Percentiles rank a stretch among this genome's conserved stretches.
phyloP scores from a whole-genome alignment of 2,797 vertebrate species.

The Onychomys arenicola region DNA sequence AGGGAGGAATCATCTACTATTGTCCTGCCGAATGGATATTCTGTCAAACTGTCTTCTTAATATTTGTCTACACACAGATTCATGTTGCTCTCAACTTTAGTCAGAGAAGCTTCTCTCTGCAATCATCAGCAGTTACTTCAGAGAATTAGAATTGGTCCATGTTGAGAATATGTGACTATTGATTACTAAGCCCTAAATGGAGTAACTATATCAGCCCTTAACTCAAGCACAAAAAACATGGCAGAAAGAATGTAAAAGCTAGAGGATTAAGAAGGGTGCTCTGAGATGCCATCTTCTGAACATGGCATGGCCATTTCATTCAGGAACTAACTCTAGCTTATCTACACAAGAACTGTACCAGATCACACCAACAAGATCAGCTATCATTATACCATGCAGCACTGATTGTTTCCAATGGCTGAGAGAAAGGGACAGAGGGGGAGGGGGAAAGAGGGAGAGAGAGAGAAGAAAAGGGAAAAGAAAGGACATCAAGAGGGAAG shows the following conservation, averaged over 20 bases:
- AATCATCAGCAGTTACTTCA: background rate
- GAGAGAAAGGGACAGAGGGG: too few species aligned
- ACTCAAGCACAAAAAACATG: background rate
- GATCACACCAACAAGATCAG: background rate
- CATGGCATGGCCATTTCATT: background rate
- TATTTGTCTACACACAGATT: background rate
- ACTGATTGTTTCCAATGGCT: background rate
- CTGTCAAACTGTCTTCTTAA: background rate
- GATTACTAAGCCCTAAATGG: background rate
- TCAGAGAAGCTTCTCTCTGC: background rate
- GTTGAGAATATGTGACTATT: background rate
- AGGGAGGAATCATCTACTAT: background rate
- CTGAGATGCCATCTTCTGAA: background rate
- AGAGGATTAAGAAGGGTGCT: background rate
- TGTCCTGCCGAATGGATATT: background rate
- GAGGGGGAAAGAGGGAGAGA: too few species aligned
- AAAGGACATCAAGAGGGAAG: background rate
- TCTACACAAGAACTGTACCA: background rate
- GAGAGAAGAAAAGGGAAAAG: background rate
- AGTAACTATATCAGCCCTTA: background rate
- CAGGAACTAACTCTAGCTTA: background rate
- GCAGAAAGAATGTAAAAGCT: background rate
- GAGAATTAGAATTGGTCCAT: background rate
- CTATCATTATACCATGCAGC: background rate
- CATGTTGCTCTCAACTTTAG: background rate